Evolutionary conservation across 2,888 invertebrate species (phyloP), one percentile per base, ranked within the genome.

Genomic region (Coelinius sp.): DNA sequence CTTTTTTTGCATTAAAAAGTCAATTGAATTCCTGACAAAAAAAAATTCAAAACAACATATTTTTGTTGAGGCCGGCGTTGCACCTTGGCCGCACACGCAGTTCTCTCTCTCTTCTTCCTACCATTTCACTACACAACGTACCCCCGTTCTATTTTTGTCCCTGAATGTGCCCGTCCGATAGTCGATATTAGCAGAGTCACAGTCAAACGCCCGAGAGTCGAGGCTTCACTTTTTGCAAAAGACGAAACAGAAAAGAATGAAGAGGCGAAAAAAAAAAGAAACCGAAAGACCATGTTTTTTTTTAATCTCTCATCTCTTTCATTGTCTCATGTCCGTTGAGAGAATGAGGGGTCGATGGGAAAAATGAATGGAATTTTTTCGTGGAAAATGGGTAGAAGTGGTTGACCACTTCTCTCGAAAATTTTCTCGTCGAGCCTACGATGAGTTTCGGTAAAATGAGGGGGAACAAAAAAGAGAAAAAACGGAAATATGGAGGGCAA

Each of bases 401-500:
- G 46, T 49, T 44, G 46, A 49, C 46, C 46, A 49, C 17, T 49
- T 49, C 20, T 8, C 46, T 14, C 46, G 4, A 5, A n/a, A 20
- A 49, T 14, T 14, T 20, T 20, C 17, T 49, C 20, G 46, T 49
- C 41, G 41, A 41, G 46, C 46, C 46, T 7, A 49, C 20, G 10
- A 35, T 35, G 44, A 20, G 20, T 20, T 49, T 49, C 6, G 46
- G n/a, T 2, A n/a, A 8, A n/a, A 12, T 41, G 41, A 41, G 41
- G 41, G 41, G 41, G 41, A 2, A 41, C 2, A n/a, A 8, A 25
- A 2, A 53, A 53, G 14, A 14, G 24, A 12, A 25, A n/a, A 52
- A 68, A 66, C n/a, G 71, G 67, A 71, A 49, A 49, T 49, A 71
- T 71, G 71, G 71, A 71, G 67, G 71, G 71, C 71, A 71, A 59